phyloP scores from a whole-genome alignment of 1,140 invertebrate genomes.

The Drosophila erecta region DNA sequence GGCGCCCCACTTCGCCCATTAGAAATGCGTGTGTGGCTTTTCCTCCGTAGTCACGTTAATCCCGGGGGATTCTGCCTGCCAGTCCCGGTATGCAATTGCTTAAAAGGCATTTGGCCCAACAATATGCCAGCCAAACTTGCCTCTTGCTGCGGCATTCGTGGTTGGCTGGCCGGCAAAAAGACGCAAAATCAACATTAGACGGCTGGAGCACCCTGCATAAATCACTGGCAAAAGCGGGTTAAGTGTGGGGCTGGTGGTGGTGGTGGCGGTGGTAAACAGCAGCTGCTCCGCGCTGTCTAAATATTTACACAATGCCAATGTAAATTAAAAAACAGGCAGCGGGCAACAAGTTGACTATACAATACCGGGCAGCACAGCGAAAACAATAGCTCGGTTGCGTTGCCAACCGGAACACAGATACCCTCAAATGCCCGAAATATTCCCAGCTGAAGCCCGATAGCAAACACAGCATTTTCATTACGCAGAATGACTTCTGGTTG shows the following conservation, averaged over 20 bases:
- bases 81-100: slow-evolving; percentile 74
- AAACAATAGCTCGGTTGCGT: slow-evolving; percentile 38
- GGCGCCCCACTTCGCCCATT: slow-evolving; percentile 10
- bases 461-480: slow-evolving; percentile 21
- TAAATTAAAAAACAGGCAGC: slow-evolving; percentile 79
- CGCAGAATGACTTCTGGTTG: slow-evolving; percentile 23
- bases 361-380: slow-evolving; percentile 38
- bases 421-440: slow-evolving; percentile 2
- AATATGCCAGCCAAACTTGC: slow-evolving; percentile 24
- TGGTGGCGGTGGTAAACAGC: slow-evolving; percentile 8
- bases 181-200: slow-evolving; percentile 79
- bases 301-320: slow-evolving; percentile 82
- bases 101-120: slow-evolving; percentile 81
- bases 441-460: background rate
- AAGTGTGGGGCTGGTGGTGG: background rate
- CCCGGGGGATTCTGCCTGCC: slow-evolving; percentile 57
- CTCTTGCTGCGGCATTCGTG: slow-evolving; percentile 3
- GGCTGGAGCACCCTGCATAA: slow-evolving; percentile 52
- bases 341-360: slow-evolving; percentile 77
- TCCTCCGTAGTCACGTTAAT: slow-evolving; percentile 66
- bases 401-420: background rate
- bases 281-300: slow-evolving; percentile 67
- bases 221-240: slow-evolving; percentile 49
- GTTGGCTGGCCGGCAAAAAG: slow-evolving; percentile 57
- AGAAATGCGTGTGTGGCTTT: slow-evolving; percentile 31